These are phyloP conservation scores for Coregonus sp. DNA, from an alignment of 2,797 vertebrate genomes.

Conservation along the genomic window DNA sequence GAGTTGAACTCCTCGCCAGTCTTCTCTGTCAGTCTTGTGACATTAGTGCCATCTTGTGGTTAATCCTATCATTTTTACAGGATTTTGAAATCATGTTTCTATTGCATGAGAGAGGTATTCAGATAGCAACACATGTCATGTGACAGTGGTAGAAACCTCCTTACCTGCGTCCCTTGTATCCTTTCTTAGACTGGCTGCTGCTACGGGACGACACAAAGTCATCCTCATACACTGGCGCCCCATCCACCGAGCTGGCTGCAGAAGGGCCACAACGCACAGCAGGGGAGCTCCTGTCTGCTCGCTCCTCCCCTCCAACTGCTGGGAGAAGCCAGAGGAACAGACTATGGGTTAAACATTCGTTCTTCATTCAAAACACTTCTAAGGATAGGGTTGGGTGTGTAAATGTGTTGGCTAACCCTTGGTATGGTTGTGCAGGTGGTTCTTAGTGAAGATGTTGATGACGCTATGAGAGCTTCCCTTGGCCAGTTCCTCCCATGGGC, in stretches of 20 bases:
- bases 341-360: neutral
- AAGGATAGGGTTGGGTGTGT: neutral
- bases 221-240: slow-evolving; percentile 81
- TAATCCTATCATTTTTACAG: neutral
- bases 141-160: slow-evolving; percentile 15
- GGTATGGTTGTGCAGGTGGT: slow-evolving; percentile 77
- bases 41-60: slow-evolving; percentile 37
- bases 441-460: slow-evolving; percentile 94
- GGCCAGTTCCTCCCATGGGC: slow-evolving; percentile 88
- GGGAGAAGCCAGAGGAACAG: slow-evolving; percentile 18
- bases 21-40: slow-evolving; percentile 27
- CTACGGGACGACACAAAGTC: slow-evolving; percentile 86
- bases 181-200: slow-evolving; percentile 75
- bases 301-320: slow-evolving; percentile 75
- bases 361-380: no score
- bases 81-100: neutral
- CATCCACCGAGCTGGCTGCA: slow-evolving; percentile 57
- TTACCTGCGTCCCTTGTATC: slow-evolving; percentile 80
- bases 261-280: slow-evolving; percentile 61
- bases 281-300: slow-evolving; percentile 64
- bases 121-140: neutral
- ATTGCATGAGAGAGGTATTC: no score
- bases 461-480: slow-evolving; percentile 94
- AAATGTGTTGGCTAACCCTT: slow-evolving; percentile 79
- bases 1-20: neutral